Conservation (phyloP, 2,888 invertebrate species). For the Pheosia tremula region DNA sequence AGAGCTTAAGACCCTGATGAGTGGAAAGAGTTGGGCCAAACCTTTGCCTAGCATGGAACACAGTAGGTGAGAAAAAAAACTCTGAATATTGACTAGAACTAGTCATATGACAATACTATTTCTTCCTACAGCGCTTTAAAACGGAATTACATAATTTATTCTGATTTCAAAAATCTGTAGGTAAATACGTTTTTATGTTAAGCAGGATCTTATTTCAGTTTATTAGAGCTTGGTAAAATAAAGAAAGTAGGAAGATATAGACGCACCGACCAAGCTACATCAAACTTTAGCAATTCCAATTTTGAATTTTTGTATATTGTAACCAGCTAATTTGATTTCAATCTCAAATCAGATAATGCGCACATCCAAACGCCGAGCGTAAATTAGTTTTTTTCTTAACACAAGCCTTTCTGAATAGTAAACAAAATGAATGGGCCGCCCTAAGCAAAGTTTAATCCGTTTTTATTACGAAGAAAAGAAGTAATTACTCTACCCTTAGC, state of each 20-base stretch:
- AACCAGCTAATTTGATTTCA: constrained; percentile 67
- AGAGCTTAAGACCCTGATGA: too few relatives aligned
- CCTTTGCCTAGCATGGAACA: too few relatives aligned
- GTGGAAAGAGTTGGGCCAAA: too few relatives aligned
- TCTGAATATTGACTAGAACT: too few relatives aligned
- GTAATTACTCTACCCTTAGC: constrained; percentile 84
- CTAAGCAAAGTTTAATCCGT: constrained; percentile 85
- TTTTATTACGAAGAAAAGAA: constrained; percentile 85
- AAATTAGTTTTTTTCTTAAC: constrained; percentile 80
- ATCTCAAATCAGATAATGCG: constrained; percentile 65
- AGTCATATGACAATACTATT: too few relatives aligned
- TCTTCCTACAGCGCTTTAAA: too few relatives aligned
- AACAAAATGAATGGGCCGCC: constrained; percentile 82
- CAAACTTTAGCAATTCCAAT: constrained; percentile 27
- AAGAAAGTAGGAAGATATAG: constrained; percentile 9
- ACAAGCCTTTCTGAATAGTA: constrained; percentile 80
- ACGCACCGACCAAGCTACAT: constrained; percentile 19
- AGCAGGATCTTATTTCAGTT: too few relatives aligned
- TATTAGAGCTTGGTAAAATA: too few relatives aligned
- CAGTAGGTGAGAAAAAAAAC: too few relatives aligned
- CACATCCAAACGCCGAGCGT: constrained; percentile 64
- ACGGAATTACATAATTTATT: too few relatives aligned
- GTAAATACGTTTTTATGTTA: too few relatives aligned
- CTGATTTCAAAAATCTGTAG: too few relatives aligned
- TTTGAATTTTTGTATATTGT: constrained; percentile 34